Base-by-base conservation (phyloP, 2,113 vertebrate species). In the Anolis sagrei region DNA sequence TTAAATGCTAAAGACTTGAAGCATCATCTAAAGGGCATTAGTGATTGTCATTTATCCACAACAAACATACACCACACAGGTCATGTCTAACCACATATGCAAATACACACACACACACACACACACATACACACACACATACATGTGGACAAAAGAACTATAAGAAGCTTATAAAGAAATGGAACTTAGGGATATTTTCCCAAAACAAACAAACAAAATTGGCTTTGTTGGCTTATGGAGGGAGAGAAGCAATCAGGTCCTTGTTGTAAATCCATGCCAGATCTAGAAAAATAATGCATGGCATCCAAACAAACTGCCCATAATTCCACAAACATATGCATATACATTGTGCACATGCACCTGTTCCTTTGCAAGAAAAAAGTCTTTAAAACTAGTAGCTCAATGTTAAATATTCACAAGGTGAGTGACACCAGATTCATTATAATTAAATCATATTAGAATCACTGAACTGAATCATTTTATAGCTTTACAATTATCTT, bases 401-500 rank as follows among this genome's bases (percentile, higher is more conserved):
- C 79, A 75, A 74, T 72, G 76, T 89, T 93, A 93, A 68, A 90
- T 92, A 94, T 91, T 92, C 87, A 84, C 90, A 90, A 86, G 83
- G 79, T 79, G 90, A 87, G 68, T 81, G 86, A 89, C 90, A 90
- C 68, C 90, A 90, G 82, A 91, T 93, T 91, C 89, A 89, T 94
- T 93, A 92, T 93, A 82, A 84, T 92, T 91, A 87, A 93, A 66
- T 81, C 90, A 89, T 89, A 91, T 76, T 89, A 80, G 88, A 93
- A 88, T 89, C 86, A 87, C 29, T 94, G 92, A 92, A 83, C 84
- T 90, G 85, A 90, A 93, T 93, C 90, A 91, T 91, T 93, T 93
- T 89, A 88, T 93, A 87, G 88, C 85, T 92, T 91, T 93, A 89
- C 76, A 92, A 93, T 91, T 93, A 86, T 86, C 86, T 93, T 92